Evolutionary conservation across 2,888 invertebrate species (phyloP).

Genomic region (Teleiodes luculella): DNA sequence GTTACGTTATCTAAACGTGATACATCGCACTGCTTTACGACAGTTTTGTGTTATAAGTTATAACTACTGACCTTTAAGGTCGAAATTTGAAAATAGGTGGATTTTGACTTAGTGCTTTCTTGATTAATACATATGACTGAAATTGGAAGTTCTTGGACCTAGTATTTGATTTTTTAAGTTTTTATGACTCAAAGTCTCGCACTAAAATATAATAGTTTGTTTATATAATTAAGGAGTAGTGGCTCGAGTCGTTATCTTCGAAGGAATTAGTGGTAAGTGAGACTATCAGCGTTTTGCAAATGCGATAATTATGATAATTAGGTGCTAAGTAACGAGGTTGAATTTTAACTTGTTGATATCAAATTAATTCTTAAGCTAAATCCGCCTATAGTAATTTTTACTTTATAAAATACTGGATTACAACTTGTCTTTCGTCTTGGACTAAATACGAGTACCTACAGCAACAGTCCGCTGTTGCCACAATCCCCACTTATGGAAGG

Average conservation of each 20-base stretch:
- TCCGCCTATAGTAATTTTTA: background rate
- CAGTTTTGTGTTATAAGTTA: background rate
- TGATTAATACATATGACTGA: background rate
- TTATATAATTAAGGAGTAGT: background rate
- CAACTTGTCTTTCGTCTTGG: too few species aligned
- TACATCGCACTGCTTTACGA: background rate
- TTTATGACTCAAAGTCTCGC: too few species aligned
- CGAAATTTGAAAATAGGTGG: background rate
- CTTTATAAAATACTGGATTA: too few species aligned
- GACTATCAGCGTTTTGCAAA: background rate
- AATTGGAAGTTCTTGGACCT: too few species aligned
- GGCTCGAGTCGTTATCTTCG: background rate
- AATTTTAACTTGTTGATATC: slow-evolving; percentile 4
- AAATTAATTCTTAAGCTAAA: background rate
- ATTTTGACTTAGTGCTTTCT: background rate
- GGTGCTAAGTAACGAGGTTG: background rate
- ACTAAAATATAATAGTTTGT: background rate
- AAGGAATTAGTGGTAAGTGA: background rate
- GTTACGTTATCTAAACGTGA: background rate
- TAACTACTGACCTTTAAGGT: background rate
- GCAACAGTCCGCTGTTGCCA: too few species aligned
- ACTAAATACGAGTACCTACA: too few species aligned
- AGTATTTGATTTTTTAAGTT: background rate
- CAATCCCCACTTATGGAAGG: too few species aligned
- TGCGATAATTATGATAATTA: background rate